Evolutionary conservation across 2,888 invertebrate species (phyloP).

Genomic region (Chesias legatella): DNA sequence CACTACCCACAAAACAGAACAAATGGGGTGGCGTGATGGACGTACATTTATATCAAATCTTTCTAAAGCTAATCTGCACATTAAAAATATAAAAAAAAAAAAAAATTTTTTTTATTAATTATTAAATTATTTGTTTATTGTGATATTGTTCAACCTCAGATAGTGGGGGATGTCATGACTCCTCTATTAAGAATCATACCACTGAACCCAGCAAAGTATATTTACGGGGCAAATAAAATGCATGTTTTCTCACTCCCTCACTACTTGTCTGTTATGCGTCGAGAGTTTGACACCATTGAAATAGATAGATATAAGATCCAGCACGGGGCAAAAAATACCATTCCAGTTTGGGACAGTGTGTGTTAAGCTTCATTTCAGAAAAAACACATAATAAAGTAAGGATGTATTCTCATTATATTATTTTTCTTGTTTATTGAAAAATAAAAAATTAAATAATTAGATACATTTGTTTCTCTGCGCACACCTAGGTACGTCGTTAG

Average conservation of each 20-base stretch:
- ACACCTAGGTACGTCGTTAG: neutral
- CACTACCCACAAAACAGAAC: too few species aligned
- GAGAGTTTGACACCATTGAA: slow-evolving; percentile 37
- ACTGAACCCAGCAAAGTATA: slow-evolving; percentile 18
- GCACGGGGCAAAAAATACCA: slow-evolving; percentile 31
- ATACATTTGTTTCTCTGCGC: too few species aligned
- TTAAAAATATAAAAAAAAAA: too few species aligned
- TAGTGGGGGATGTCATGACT: slow-evolving; percentile 30
- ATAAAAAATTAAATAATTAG: too few species aligned
- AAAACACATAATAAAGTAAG: too few species aligned
- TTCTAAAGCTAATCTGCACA: too few species aligned
- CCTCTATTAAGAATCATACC: slow-evolving; percentile 28
- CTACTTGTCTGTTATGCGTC: slow-evolving; percentile 33
- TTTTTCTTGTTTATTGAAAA: too few species aligned
- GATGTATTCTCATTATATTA: slow-evolving; percentile 20
- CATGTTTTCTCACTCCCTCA: slow-evolving; percentile 25
- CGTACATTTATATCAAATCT: too few species aligned
- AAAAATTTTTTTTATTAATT: too few species aligned
- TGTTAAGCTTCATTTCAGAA: slow-evolving; percentile 32
- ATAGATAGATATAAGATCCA: slow-evolving; percentile 40
- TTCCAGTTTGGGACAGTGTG: slow-evolving; percentile 35
- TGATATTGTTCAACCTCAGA: slow-evolving; percentile 25
- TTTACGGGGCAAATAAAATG: slow-evolving; percentile 32
- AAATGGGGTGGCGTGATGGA: too few species aligned
- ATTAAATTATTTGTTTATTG: slow-evolving; percentile 25